phyloP scores from a whole-genome alignment of 1,140 invertebrate species.

The Drosophila ironensis region DNA sequence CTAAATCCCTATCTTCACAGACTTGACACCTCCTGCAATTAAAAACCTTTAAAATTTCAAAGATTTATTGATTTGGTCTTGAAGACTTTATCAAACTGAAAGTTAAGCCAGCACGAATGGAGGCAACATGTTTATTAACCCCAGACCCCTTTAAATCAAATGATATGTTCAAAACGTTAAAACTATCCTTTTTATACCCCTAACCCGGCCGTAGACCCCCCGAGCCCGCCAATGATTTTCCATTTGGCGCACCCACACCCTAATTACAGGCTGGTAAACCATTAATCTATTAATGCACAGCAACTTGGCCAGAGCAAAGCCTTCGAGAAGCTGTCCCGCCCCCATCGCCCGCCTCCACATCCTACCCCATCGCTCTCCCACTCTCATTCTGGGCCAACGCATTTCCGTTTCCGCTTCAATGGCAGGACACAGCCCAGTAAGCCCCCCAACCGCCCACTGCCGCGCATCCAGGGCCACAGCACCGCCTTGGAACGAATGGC shows the following conservation, averaged over 20 bases:
- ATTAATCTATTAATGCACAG: slow-evolving; percentile 77
- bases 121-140: too few species aligned
- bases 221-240: too few species aligned
- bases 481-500: slow-evolving; percentile 64
- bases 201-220: not conserved
- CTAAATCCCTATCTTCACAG: too few species aligned
- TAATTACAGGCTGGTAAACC: slow-evolving; percentile 39
- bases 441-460: not conserved
- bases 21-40: too few species aligned
- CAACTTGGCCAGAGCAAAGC: slow-evolving; percentile 35
- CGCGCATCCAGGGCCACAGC: not conserved
- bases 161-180: too few species aligned
- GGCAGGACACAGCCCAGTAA: slow-evolving; percentile 28
- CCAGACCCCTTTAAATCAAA: too few species aligned
- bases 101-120: too few species aligned
- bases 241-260: not conserved
- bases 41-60: too few species aligned
- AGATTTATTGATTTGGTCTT: too few species aligned
- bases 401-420: slow-evolving; percentile 78
- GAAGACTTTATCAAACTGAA: too few species aligned
- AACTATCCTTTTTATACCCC: not conserved
- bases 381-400: slow-evolving; percentile 45
- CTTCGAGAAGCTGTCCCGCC: slow-evolving; percentile 21
- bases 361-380: not conserved
- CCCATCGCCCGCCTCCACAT: slow-evolving; percentile 11